These are phyloP conservation scores for Epinephelus awoara DNA, from an alignment of 2,797 vertebrate species.

Conservation along the genomic window DNA sequence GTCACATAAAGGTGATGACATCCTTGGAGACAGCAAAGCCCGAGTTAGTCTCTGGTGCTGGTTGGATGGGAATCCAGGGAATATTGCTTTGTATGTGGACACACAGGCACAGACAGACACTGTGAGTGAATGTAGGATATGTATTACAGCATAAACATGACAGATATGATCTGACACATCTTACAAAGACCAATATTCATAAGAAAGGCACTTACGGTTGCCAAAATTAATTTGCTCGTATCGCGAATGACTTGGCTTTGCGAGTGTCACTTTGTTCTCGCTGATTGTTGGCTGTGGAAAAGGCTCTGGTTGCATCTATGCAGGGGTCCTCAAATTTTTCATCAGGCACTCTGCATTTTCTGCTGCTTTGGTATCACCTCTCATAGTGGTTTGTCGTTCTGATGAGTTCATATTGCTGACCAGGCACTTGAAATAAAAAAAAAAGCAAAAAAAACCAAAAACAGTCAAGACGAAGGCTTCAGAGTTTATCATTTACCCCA, in stretches of 20 bases:
- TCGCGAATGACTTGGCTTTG: slow-evolving; percentile 2
- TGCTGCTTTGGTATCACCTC: slow-evolving; percentile 1
- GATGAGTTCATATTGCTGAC: slow-evolving; percentile 18
- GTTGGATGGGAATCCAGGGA: slow-evolving; percentile 18
- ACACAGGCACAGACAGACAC: too few relatives aligned
- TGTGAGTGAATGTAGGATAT: neutral
- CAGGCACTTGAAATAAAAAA: slow-evolving; percentile 3
- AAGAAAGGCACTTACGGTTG: neutral
- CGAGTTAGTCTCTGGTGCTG: slow-evolving; percentile 1
- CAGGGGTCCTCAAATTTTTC: neutral
- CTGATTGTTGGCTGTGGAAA: neutral
- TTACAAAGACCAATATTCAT: neutral
- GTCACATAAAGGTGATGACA: slow-evolving; percentile 39
- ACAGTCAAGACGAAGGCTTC: slow-evolving; percentile 1
- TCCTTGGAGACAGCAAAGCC: slow-evolving; percentile 33
- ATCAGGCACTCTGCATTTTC: slow-evolving; percentile 5
- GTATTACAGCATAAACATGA: neutral
- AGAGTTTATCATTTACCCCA: neutral
- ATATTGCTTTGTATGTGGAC: neutral
- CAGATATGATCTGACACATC: slow-evolving; percentile 7
- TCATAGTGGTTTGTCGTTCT: neutral
- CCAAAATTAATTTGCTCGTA: slow-evolving; percentile 15
- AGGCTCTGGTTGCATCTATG: neutral
- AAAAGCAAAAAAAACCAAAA: neutral
- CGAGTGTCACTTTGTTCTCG: neutral